phyloP scores from a whole-genome alignment of 2,113 vertebrate species.

The Brachypodius melanocephalos region DNA sequence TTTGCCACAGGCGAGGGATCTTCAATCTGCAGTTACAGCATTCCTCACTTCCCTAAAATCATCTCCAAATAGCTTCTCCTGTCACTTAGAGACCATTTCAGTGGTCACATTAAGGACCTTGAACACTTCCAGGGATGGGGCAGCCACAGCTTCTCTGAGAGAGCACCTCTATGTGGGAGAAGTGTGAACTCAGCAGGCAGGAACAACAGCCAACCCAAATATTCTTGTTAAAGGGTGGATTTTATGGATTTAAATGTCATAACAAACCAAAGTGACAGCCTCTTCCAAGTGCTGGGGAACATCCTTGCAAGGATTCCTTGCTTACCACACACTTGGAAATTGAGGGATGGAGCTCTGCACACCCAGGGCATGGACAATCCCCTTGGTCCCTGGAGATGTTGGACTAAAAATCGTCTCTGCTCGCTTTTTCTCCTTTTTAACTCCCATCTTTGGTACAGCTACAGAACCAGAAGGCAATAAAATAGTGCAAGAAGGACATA shows the following conservation, averaged over 20 bases:
- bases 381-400: neutral
- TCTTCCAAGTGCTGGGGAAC: neutral
- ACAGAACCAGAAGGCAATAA: neutral
- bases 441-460: neutral
- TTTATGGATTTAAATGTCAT: neutral
- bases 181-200: neutral
- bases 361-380: neutral
- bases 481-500: neutral
- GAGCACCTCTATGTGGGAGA: neutral
- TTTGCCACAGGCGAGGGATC: neutral
- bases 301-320: neutral
- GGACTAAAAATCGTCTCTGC: neutral
- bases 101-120: neutral
- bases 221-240: neutral
- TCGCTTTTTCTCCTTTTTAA: neutral
- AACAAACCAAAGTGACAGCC: neutral
- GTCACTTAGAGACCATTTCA: too few relatives aligned
- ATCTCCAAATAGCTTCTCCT: neutral
- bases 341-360: neutral
- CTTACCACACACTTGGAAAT: rapidly evolving
- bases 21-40: neutral
- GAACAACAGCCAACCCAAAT: neutral
- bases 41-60: neutral
- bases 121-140: neutral
- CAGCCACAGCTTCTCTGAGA: neutral